phyloP scores from a whole-genome alignment of 2,888 invertebrate species.

The Unio delphinus region DNA sequence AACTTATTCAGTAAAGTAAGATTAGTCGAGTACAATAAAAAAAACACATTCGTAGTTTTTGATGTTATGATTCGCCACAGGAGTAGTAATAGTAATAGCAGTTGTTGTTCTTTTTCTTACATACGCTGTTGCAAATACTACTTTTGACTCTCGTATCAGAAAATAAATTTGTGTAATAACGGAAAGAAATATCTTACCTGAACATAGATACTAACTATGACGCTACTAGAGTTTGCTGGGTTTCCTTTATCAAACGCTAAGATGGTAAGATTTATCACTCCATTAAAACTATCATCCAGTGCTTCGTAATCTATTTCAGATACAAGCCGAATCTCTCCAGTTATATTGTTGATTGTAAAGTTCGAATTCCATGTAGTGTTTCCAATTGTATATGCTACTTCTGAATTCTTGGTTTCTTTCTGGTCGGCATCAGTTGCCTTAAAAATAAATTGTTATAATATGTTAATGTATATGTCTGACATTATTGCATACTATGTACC shows the following conservation, averaged over 20 bases:
- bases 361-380: constrained; percentile 1
- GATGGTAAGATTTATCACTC: constrained; percentile 13
- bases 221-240: constrained; percentile 3
- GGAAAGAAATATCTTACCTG: constrained; percentile 13
- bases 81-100: too few species aligned
- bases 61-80: too few species aligned
- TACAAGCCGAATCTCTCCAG: constrained; percentile 15
- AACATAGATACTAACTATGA: constrained; percentile 11
- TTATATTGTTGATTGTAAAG: constrained; percentile 7
- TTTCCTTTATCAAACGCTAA: constrained; percentile 18
- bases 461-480: too few species aligned
- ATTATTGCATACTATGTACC: too few species aligned
- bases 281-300: constrained; percentile 7
- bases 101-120: too few species aligned
- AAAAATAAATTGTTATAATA: background rate
- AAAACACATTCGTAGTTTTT: too few species aligned
- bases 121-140: too few species aligned
- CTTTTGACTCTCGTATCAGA: too few species aligned
- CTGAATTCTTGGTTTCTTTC: constrained; percentile 15
- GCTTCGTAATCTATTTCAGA: constrained; percentile 22
- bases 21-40: too few species aligned
- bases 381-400: constrained; percentile 8
- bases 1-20: too few species aligned
- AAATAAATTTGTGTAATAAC: too few species aligned
- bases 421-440: constrained; percentile 23